phyloP scores from a whole-genome alignment of 2,113 vertebrate species.

The Caracal caracal region DNA sequence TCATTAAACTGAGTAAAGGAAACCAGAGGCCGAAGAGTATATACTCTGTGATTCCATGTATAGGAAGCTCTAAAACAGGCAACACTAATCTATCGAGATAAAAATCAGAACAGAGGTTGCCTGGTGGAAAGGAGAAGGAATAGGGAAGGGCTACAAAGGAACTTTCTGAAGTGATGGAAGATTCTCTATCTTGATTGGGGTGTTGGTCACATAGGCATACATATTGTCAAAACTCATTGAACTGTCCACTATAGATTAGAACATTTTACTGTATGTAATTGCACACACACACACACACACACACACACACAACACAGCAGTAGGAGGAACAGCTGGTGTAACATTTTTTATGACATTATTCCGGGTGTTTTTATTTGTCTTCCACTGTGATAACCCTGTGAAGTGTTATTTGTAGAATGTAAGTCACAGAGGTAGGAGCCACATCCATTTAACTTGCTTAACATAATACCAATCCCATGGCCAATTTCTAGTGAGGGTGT shows the following conservation, averaged over 20 bases:
- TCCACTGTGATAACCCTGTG: background rate
- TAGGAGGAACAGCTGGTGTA: slow-evolving; percentile 40
- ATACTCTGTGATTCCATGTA: background rate
- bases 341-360: slow-evolving; percentile 53
- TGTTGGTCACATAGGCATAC: background rate
- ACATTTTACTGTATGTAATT: slow-evolving; percentile 38
- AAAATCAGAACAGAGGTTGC: background rate
- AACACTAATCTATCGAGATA: background rate
- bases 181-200: background rate
- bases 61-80: slow-evolving; percentile 1
- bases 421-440: slow-evolving; percentile 30
- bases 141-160: background rate
- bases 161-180: slow-evolving; percentile 16
- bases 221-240: slow-evolving; percentile 43
- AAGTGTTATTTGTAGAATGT: slow-evolving; percentile 52
- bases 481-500: background rate
- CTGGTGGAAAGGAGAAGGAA: background rate
- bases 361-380: slow-evolving; percentile 55
- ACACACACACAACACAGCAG: background rate
- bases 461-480: background rate
- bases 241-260: slow-evolving; percentile 14
- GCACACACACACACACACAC: background rate
- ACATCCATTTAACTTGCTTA: slow-evolving; percentile 36
- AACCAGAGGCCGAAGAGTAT: background rate
- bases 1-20: background rate